Evolutionary conservation across 2,797 vertebrate genomes (phyloP).

Genomic region (Prionace glauca): DNA sequence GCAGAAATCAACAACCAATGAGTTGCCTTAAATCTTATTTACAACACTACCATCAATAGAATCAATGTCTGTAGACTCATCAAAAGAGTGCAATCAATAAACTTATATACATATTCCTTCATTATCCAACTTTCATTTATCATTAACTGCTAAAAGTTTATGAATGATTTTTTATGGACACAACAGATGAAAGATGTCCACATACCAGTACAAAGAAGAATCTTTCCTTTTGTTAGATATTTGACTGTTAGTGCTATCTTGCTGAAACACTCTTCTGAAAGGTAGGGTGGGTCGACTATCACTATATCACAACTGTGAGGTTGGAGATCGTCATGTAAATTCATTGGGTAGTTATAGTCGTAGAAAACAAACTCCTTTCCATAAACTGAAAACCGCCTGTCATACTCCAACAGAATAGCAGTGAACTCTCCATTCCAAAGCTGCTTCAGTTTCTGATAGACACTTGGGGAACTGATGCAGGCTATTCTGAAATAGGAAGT

Average conservation of each 20-base stretch:
- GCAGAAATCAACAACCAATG: not conserved
- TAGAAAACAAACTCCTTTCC: slow-evolving; percentile 87
- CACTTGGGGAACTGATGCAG: slow-evolving; percentile 80
- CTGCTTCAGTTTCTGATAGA: slow-evolving; percentile 86
- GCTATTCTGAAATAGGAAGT: slow-evolving; percentile 68
- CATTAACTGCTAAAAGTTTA: not conserved
- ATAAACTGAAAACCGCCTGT: slow-evolving; percentile 77
- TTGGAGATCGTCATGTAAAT: slow-evolving; percentile 55
- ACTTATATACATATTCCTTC: not conserved
- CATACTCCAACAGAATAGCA: slow-evolving; percentile 72
- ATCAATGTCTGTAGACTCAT: not conserved
- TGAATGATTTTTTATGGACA: not conserved
- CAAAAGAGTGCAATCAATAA: not conserved
- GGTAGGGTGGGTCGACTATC: slow-evolving; percentile 84
- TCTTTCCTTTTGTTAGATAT: slow-evolving; percentile 77
- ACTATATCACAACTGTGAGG: slow-evolving; percentile 81
- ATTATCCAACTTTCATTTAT: not conserved
- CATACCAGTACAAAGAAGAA: slow-evolving; percentile 90
- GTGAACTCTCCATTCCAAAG: slow-evolving; percentile 54
- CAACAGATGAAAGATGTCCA: not conserved
- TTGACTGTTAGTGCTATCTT: slow-evolving; percentile 76
- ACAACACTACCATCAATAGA: not conserved
- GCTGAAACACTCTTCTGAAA: slow-evolving; percentile 82
- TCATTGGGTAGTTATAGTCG: slow-evolving; percentile 79
- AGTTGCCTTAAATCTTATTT: not conserved